Conservation (phyloP, 2,797 vertebrate genomes). For the Gobio occitaniae region DNA sequence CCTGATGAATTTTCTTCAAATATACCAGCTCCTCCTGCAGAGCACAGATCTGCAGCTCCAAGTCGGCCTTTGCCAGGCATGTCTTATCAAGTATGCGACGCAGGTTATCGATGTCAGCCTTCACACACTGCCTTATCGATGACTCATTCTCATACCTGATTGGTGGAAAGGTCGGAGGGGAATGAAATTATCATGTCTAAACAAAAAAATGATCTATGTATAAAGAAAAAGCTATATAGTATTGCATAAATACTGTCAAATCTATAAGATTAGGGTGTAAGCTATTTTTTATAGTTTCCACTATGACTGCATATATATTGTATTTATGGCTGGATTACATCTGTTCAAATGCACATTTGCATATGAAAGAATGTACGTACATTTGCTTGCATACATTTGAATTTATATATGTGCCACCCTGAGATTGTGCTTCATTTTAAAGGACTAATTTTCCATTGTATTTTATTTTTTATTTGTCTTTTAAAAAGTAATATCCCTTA, state of each 20-base stretch:
- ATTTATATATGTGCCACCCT: not conserved
- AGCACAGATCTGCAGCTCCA: constrained; percentile 90
- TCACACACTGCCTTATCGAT: constrained; percentile 86
- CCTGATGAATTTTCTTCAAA: constrained; percentile 88
- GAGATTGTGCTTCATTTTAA: not conserved
- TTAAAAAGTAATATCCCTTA: not conserved
- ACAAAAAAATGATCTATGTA: not conserved
- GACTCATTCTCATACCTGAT: constrained; percentile 87
- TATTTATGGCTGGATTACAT: not conserved
- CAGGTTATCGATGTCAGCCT: constrained; percentile 87
- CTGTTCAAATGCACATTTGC: not conserved
- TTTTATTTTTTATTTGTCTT: not conserved
- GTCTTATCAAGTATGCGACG: constrained; percentile 84
- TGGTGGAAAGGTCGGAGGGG: not conserved
- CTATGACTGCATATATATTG: not conserved
- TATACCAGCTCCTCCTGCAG: constrained; percentile 89
- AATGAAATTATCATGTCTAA: not conserved
- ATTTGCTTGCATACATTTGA: not conserved
- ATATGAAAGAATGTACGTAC: not conserved
- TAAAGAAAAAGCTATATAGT: not conserved
- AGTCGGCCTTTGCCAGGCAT: constrained; percentile 85
- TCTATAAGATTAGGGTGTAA: not conserved
- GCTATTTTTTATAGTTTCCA: not conserved
- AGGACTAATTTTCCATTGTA: not conserved
- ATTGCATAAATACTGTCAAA: not conserved